phyloP scores from a whole-genome alignment of 2,113 vertebrate species.

The Heteronetta atricapilla region DNA sequence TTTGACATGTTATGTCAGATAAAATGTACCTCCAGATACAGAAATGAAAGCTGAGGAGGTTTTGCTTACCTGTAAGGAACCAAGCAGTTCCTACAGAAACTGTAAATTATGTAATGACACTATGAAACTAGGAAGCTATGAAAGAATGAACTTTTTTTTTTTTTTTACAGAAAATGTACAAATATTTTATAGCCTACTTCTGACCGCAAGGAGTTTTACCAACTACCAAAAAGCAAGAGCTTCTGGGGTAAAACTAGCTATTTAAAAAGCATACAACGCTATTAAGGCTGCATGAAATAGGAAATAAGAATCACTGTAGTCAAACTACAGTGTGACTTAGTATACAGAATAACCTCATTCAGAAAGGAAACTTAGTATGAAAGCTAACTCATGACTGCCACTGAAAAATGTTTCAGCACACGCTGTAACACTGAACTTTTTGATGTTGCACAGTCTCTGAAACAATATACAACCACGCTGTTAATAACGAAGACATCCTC shows the following conservation, averaged over 20 bases:
- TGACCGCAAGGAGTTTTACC: background rate
- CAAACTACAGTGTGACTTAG: background rate
- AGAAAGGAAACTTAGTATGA: background rate
- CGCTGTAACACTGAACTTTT: background rate
- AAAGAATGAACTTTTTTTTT: background rate
- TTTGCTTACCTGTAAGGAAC: background rate
- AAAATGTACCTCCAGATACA: background rate
- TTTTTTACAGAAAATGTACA: background rate
- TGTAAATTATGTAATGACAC: background rate
- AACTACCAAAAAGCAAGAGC: background rate
- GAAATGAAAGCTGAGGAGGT: background rate
- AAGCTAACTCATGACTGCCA: background rate
- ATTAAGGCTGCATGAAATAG: background rate
- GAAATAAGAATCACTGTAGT: background rate
- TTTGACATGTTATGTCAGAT: background rate
- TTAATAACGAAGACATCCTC: background rate
- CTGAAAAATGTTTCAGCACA: background rate
- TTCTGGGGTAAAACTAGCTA: background rate
- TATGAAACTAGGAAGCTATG: background rate
- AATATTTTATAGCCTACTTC: background rate
- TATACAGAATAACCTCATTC: background rate
- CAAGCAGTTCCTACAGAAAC: background rate
- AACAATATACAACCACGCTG: background rate
- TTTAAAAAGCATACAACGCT: background rate
- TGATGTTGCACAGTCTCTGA: too few species aligned